These are phyloP conservation scores for Oceanodroma tethys DNA, from an alignment of 2,113 vertebrate genomes.

Conservation along the genomic window DNA sequence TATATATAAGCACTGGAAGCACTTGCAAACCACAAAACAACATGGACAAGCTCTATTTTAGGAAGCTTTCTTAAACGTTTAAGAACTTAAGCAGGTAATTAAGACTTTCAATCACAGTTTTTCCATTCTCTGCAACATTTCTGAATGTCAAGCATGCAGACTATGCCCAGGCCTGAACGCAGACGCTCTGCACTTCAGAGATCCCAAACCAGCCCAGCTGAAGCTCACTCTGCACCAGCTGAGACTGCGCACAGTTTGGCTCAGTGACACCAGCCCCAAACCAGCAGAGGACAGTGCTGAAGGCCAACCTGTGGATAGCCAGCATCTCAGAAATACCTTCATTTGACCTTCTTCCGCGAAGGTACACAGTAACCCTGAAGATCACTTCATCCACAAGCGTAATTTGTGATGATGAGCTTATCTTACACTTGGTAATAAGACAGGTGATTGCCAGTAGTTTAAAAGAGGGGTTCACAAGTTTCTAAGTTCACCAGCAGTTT, in stretches of 20 bases:
- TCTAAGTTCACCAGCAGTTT: not conserved
- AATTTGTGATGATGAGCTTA: not conserved
- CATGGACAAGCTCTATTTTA: not conserved
- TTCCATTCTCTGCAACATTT: not conserved
- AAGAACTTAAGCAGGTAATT: slow-evolving; percentile 10
- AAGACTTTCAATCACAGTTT: slow-evolving; percentile 7
- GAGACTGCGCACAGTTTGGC: not conserved
- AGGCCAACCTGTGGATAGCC: not conserved
- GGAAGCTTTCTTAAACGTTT: not conserved
- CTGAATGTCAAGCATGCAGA: not conserved
- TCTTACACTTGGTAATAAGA: not conserved
- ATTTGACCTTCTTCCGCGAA: not conserved
- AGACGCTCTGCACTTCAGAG: not conserved
- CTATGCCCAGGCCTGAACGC: not conserved
- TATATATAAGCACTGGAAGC: no score
- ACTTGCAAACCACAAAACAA: not conserved
- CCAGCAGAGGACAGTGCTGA: not conserved
- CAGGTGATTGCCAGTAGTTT: not conserved
- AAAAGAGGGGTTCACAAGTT: not conserved
- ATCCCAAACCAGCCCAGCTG: not conserved
- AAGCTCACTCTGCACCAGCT: not conserved
- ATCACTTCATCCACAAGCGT: not conserved
- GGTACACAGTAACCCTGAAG: not conserved
- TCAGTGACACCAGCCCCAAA: not conserved
- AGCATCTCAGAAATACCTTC: not conserved